Percentiles rank a stretch among this genome's conserved stretches.
These are phyloP conservation scores for Hyles vespertilio DNA, from an alignment of 1,140 invertebrate species.

Conservation along the genomic window DNA sequence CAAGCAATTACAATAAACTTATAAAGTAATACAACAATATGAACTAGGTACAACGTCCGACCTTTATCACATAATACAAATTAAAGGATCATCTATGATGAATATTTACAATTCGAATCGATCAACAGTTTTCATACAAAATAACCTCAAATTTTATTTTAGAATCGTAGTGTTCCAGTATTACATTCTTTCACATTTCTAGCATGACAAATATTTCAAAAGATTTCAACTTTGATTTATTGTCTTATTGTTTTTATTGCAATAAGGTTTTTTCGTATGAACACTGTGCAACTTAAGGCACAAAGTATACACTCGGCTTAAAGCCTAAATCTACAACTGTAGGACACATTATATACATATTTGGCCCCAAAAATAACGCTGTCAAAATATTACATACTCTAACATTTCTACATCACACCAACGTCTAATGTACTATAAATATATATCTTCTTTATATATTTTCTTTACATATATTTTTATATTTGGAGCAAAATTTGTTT, in stretches of 20 bases:
- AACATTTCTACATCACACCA: conserved; percentile 22
- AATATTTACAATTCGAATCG: conserved; percentile 9
- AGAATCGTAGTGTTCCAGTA: too few relatives aligned
- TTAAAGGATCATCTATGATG: conserved; percentile 11
- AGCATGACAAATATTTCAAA: too few relatives aligned
- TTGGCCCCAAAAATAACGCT: conserved; percentile 58
- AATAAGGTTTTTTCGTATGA: conserved; percentile 2
- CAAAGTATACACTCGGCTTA: conserved; percentile 12
- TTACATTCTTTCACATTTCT: too few relatives aligned
- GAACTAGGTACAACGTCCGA: neutral
- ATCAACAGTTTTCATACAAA: too few relatives aligned
- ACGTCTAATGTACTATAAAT: conserved; percentile 5
- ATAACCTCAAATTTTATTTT: too few relatives aligned
- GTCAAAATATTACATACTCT: conserved; percentile 12
- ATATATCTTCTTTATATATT: conserved; percentile 1
- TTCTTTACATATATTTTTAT: neutral
- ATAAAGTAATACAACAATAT: conserved; percentile 3
- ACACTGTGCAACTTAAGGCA: conserved; percentile 10
- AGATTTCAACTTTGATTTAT: too few relatives aligned
- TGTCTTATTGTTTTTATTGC: too few relatives aligned
- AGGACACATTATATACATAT: conserved; percentile 11
- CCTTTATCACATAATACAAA: conserved; percentile 9
- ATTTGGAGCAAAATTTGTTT: neutral
- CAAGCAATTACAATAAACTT: neutral
- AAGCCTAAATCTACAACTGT: conserved; percentile 12